These are phyloP conservation scores for Colletes collaris DNA, from an alignment of 2,888 invertebrate species.

Conservation along the genomic window DNA sequence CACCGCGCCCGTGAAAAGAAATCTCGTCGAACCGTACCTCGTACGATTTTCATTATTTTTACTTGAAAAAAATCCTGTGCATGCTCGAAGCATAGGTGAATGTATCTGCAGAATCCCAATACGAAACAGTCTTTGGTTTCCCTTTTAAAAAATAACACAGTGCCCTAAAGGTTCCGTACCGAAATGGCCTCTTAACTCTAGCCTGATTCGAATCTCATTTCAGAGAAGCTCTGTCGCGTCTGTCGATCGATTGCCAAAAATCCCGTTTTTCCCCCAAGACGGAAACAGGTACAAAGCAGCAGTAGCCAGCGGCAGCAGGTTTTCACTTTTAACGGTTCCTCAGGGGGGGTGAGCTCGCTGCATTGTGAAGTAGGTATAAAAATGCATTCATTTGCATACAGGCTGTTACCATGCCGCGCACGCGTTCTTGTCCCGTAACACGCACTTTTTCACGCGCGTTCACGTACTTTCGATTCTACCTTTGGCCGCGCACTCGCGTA, in stretches of 20 bases:
- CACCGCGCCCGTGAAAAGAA: slow-evolving; percentile 2
- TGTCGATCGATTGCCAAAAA: not conserved
- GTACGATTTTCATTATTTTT: no score
- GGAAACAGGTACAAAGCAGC: slow-evolving; percentile 47
- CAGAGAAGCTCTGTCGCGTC: no score
- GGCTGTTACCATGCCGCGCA: slow-evolving; percentile 75
- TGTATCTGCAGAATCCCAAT: no score
- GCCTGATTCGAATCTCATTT: no score
- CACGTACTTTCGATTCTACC: slow-evolving; percentile 24
- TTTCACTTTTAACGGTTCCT: slow-evolving; percentile 82
- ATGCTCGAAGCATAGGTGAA: not conserved
- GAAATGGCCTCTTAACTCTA: no score
- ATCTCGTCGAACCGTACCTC: not conserved
- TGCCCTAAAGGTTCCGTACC: no score
- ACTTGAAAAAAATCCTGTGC: no score
- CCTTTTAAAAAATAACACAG: no score
- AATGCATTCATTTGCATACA: slow-evolving; percentile 82
- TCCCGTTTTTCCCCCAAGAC: not conserved
- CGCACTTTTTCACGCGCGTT: slow-evolving; percentile 58
- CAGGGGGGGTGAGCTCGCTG: slow-evolving; percentile 67
- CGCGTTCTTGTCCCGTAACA: slow-evolving; percentile 52
- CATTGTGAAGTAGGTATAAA: slow-evolving; percentile 77
- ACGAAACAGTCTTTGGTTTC: no score
- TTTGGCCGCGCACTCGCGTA: not conserved
- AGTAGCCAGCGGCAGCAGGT: slow-evolving; percentile 74